These are phyloP conservation scores for Pantala flavescens DNA, from an alignment of 1,140 invertebrate genomes.

Conservation along the genomic window DNA sequence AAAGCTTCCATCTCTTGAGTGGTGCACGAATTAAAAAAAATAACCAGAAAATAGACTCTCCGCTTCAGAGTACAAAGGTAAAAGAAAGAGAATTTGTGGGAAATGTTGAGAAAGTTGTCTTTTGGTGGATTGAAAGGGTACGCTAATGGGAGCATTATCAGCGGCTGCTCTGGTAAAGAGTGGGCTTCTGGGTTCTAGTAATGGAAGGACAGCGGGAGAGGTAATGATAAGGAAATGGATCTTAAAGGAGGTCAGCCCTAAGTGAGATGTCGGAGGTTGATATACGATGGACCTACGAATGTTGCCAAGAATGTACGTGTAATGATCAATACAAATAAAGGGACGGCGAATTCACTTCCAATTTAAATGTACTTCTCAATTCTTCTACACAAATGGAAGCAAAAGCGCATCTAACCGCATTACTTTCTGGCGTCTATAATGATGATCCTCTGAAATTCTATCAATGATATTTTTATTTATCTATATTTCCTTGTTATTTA, in stretches of 20 bases:
- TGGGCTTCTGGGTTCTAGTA: neutral
- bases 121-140: neutral
- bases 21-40: neutral
- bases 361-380: too few species aligned
- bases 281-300: neutral
- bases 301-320: too few species aligned
- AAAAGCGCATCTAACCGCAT: too few species aligned
- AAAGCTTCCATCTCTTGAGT: neutral
- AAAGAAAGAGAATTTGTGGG: neutral
- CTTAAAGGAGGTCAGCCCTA: constrained; percentile 8
- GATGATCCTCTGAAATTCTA: too few species aligned
- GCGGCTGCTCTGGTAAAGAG: neutral
- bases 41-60: too few species aligned
- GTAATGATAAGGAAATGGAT: constrained; percentile 3
- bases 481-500: too few species aligned
- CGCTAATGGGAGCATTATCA: neutral
- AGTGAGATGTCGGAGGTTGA: neutral
- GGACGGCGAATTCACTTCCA: too few species aligned
- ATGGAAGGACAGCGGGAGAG: neutral
- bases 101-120: neutral
- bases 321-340: too few species aligned
- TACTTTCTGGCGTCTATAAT: too few species aligned
- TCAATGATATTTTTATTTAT: too few species aligned
- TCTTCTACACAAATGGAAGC: too few species aligned
- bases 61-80: neutral